phyloP scores from a whole-genome alignment of 2,888 invertebrate genomes.

The Parnassius smintheus region DNA sequence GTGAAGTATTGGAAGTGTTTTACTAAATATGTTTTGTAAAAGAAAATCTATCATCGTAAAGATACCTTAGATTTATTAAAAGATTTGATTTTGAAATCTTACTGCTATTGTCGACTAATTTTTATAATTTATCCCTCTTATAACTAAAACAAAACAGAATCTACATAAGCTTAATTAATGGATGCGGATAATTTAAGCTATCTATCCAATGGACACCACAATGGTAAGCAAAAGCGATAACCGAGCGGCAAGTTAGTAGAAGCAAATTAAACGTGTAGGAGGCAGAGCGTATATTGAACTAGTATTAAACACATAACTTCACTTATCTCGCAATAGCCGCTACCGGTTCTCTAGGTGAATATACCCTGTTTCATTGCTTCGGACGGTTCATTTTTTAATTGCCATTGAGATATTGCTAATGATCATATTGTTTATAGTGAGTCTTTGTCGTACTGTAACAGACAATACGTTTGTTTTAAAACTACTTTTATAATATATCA shows the following conservation, averaged over 20 bases:
- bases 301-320: conserved; percentile 40
- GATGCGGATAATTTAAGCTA: conserved; percentile 22
- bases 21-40: too few relatives aligned
- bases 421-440: conserved; percentile 38
- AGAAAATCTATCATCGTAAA: too few relatives aligned
- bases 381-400: conserved; percentile 42
- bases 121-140: too few relatives aligned
- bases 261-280: conserved; percentile 63
- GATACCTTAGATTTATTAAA: too few relatives aligned
- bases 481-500: too few relatives aligned
- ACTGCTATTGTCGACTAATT: too few relatives aligned
- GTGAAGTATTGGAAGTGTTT: too few relatives aligned
- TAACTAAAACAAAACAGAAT: conserved; percentile 9
- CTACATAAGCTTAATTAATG: conserved; percentile 1
- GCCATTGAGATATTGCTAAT: conserved; percentile 43
- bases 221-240: conserved; percentile 28
- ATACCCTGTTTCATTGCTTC: conserved; percentile 35
- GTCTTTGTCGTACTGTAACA: conserved; percentile 30
- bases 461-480: background rate
- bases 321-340: conserved; percentile 27
- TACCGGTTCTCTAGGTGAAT: conserved; percentile 30
- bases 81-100: too few relatives aligned
- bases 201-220: conserved; percentile 26
- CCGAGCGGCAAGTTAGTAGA: conserved; percentile 33
- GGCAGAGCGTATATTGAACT: conserved; percentile 30